phyloP scores from a whole-genome alignment of 2,888 invertebrate species.

The Nemoura dubitans region DNA sequence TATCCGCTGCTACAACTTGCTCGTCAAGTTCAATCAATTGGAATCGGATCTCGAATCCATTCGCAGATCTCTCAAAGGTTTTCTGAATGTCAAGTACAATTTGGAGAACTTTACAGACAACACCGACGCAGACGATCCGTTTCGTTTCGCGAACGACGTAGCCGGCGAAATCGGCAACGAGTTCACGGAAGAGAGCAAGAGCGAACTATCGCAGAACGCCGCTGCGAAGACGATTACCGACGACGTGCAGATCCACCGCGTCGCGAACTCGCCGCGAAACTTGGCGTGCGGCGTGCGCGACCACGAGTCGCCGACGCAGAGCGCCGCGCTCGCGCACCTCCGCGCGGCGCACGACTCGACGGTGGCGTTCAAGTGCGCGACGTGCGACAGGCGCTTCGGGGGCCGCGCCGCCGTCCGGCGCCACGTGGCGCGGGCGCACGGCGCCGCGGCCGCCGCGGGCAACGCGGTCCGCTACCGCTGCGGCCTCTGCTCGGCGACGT shows the following conservation, averaged over 20 bases:
- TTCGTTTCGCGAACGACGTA: not conserved
- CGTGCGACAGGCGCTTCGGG: slow-evolving; percentile 43
- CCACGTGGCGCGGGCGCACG: not conserved
- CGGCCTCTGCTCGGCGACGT: slow-evolving; percentile 44
- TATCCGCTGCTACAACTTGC: slow-evolving; percentile 43
- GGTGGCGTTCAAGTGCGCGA: slow-evolving; percentile 47
- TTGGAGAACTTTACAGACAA: slow-evolving; percentile 20
- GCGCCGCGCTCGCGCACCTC: slow-evolving; percentile 29
- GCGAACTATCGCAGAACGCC: too few relatives aligned
- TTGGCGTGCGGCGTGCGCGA: slow-evolving; percentile 23
- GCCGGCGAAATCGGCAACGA: not conserved
- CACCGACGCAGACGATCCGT: not conserved
- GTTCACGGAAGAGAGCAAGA: not conserved
- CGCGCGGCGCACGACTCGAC: slow-evolving; percentile 38
- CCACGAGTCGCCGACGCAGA: slow-evolving; percentile 35
- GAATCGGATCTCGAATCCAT: slow-evolving; percentile 44
- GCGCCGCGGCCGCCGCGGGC: not conserved
- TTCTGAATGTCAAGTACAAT: slow-evolving; percentile 45
- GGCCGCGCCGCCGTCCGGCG: not conserved
- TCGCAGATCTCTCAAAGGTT: slow-evolving; percentile 20
- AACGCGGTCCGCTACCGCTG: slow-evolving; percentile 35
- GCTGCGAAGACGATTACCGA: not conserved
- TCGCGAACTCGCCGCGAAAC: not conserved
- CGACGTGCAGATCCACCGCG: not conserved
- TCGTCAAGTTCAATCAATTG: slow-evolving; percentile 48